Percentiles rank a stretch among this genome's conserved stretches.
Conservation (phyloP, 2,113 vertebrate species). For the Channa maculata region DNA sequence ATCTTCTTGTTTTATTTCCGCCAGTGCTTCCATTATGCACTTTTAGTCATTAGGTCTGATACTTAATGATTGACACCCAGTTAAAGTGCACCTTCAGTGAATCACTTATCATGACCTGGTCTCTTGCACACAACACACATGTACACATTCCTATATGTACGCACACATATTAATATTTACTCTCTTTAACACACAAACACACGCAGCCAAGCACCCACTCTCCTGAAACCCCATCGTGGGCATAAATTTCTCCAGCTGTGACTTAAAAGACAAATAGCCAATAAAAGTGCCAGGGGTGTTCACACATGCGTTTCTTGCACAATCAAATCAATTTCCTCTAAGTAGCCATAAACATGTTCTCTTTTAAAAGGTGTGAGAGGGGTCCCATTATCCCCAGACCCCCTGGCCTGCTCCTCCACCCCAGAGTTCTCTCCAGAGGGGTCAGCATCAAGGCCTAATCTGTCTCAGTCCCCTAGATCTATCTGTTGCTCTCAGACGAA, state of each 20-base stretch:
- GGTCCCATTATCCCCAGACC: constrained; percentile 88
- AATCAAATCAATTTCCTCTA: constrained; percentile 99
- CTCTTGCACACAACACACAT: constrained; percentile 32
- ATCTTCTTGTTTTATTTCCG: constrained; percentile 78
- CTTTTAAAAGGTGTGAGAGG: constrained; percentile 92
- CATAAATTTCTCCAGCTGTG: constrained; percentile 83
- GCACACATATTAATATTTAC: constrained; percentile 73
- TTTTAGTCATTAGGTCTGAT: constrained; percentile 80
- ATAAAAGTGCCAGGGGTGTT: constrained; percentile 97
- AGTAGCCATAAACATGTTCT: constrained; percentile 99
- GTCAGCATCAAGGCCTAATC: constrained; percentile 87
- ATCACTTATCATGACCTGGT: constrained; percentile 73
- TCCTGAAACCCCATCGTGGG: constrained; percentile 66
- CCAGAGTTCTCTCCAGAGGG: constrained; percentile 86
- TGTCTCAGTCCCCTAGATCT: constrained; percentile 79
- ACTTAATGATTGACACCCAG: constrained; percentile 82
- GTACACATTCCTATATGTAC: constrained; percentile 34
- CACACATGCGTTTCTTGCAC: constrained; percentile 92
- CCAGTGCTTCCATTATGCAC: constrained; percentile 72
- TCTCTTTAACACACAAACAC: constrained; percentile 73
- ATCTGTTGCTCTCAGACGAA: constrained; percentile 82
- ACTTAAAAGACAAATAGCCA: constrained; percentile 88
- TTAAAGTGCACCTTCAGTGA: constrained; percentile 82
- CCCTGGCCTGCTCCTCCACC: constrained; percentile 85
- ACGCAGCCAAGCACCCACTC: constrained; percentile 64